A percentile compares a stretch with the other conserved stretches of the same genome.
Evolutionary conservation across 2,888 invertebrate species (phyloP).

Genomic region (Plebejus melissa): DNA sequence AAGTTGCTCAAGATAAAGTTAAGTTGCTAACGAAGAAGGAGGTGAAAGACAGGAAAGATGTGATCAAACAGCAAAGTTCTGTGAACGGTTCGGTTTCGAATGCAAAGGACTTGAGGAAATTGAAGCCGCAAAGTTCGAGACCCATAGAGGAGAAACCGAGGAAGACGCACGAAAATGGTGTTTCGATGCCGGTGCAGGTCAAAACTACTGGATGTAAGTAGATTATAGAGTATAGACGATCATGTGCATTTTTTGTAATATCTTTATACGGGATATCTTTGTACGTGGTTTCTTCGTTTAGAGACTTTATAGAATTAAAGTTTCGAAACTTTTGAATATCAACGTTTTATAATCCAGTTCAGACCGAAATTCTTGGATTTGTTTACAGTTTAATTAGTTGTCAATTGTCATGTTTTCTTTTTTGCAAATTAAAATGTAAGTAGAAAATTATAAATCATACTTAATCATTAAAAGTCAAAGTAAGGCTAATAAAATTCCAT

Average conservation of each 20-base stretch:
- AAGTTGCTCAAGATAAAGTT: constrained; percentile 65
- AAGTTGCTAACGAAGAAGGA: constrained; percentile 65
- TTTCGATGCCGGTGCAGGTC: constrained; percentile 49
- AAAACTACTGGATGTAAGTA: constrained; percentile 53
- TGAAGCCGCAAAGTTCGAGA: constrained; percentile 55
- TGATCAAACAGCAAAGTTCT: constrained; percentile 61
- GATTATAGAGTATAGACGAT: too few relatives aligned
- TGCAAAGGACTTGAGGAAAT: constrained; percentile 56
- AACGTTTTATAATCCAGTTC: too few relatives aligned
- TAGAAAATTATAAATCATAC: too few relatives aligned
- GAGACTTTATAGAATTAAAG: too few relatives aligned
- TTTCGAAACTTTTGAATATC: too few relatives aligned
- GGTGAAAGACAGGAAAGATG: constrained; percentile 62
- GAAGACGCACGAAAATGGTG: constrained; percentile 60
- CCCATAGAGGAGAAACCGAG: constrained; percentile 54
- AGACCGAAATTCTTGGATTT: too few relatives aligned
- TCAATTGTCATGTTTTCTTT: too few relatives aligned
- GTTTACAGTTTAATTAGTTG: too few relatives aligned
- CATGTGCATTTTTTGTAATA: not conserved
- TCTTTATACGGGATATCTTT: not conserved
- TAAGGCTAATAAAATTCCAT: not conserved
- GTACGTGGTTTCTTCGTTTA: too few relatives aligned
- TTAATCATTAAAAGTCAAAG: too few relatives aligned
- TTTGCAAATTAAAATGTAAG: too few relatives aligned
- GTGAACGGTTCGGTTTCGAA: constrained; percentile 51